phyloP scores from a whole-genome alignment of 1,140 invertebrate species.

The Drosophila mojavensis region DNA sequence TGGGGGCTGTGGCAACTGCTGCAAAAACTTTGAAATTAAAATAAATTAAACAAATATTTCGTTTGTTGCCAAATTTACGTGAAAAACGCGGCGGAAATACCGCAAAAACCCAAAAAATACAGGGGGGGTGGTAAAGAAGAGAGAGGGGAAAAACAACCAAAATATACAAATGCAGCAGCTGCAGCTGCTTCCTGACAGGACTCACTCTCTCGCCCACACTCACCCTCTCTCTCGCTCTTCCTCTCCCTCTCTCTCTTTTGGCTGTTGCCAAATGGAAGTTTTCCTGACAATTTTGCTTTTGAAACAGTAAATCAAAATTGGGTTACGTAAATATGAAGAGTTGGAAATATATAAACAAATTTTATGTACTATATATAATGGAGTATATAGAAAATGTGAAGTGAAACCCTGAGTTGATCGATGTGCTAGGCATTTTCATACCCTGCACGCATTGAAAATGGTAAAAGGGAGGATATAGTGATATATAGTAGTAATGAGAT shows the following conservation, averaged over 20 bases:
- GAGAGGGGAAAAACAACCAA: background rate
- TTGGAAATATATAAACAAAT: background rate
- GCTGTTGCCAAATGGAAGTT: background rate
- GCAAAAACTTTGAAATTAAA: constrained; percentile 75
- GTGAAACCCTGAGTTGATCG: too few relatives aligned
- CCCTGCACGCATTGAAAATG: too few relatives aligned
- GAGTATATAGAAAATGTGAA: too few relatives aligned
- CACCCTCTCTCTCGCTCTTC: background rate
- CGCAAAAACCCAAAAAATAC: constrained; percentile 10
- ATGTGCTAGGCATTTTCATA: too few relatives aligned
- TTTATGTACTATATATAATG: too few relatives aligned
- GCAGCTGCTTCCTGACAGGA: constrained; percentile 36
- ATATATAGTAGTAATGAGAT: too few relatives aligned
- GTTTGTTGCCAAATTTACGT: constrained; percentile 77
- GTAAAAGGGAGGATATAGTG: too few relatives aligned
- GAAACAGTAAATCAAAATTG: constrained; percentile 46
- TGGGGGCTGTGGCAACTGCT: constrained; percentile 51
- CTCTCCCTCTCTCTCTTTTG: too few relatives aligned
- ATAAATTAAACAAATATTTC: constrained; percentile 82
- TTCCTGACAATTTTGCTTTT: constrained; percentile 33
- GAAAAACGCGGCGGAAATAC: constrained; percentile 64
- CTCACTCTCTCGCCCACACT: background rate
- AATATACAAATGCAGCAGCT: constrained; percentile 21
- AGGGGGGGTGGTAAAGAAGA: background rate
- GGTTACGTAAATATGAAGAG: constrained; percentile 32